Percentiles rank a stretch among this genome's conserved stretches.
Evolutionary conservation across 2,113 vertebrate species (phyloP).

Genomic region (Suncus etruscus): DNA sequence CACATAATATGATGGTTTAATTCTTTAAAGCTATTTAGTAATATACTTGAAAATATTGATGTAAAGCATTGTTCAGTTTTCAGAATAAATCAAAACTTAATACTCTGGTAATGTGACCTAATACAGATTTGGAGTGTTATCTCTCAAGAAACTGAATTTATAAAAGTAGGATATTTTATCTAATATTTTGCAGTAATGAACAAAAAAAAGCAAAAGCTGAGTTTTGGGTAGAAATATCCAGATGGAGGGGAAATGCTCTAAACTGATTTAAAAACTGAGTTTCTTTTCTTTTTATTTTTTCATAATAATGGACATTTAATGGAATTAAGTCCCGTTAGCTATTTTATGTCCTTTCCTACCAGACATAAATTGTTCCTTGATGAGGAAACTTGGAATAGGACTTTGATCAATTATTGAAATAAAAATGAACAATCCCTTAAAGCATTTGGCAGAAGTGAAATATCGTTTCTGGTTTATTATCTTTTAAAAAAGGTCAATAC

Average conservation of each 20-base stretch:
- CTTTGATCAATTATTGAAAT: slow-evolving; percentile 34
- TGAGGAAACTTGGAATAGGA: slow-evolving; percentile 25
- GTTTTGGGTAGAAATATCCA: background rate
- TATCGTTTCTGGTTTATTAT: slow-evolving; percentile 16
- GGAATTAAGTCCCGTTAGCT: slow-evolving; percentile 22
- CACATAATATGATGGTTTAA: background rate
- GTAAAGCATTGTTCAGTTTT: slow-evolving; percentile 12
- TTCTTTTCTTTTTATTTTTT: background rate
- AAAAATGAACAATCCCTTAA: background rate
- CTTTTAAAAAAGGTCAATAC: slow-evolving; percentile 43
- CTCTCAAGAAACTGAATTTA: background rate
- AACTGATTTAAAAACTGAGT: slow-evolving; percentile 1
- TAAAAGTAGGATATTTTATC: background rate
- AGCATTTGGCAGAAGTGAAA: background rate
- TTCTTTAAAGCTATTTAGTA: slow-evolving; percentile 17
- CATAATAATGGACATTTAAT: slow-evolving; percentile 30
- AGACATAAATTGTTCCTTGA: slow-evolving; percentile 34
- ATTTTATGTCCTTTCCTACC: slow-evolving; percentile 26
- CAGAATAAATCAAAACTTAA: background rate
- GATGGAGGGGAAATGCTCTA: background rate
- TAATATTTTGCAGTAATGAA: background rate
- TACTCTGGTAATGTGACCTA: background rate
- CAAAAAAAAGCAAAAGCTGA: background rate
- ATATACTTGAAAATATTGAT: background rate
- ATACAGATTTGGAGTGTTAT: background rate